A percentile compares a stretch with the other conserved stretches of the same genome.
These are phyloP conservation scores for Asbolus verrucosus DNA, from an alignment of 1,140 invertebrate species.

Conservation along the genomic window DNA sequence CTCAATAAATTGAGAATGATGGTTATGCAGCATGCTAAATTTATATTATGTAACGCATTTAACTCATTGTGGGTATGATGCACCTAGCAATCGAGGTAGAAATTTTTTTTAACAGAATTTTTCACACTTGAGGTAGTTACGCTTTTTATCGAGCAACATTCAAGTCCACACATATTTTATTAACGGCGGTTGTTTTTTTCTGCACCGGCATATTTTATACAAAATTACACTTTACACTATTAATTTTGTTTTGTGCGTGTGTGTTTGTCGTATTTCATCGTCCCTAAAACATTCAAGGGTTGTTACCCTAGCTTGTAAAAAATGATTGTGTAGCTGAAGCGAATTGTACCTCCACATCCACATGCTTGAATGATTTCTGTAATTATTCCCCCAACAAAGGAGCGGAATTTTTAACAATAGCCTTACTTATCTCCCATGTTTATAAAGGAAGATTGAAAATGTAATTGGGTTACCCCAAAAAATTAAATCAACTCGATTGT, in stretches of 20 bases:
- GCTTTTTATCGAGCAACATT: not conserved
- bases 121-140: not conserved
- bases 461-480: constrained; percentile 3
- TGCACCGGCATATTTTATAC: constrained; percentile 27
- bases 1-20: too few species aligned
- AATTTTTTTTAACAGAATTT: too few species aligned
- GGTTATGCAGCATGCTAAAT: too few species aligned
- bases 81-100: too few species aligned
- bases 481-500: constrained; percentile 6
- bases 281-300: too few species aligned
- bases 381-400: constrained; percentile 28
- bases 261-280: constrained; percentile 25
- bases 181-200: constrained; percentile 5
- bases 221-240: constrained; percentile 37
- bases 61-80: too few species aligned
- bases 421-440: constrained; percentile 1
- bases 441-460: constrained; percentile 11
- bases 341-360: constrained; percentile 15
- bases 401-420: constrained; percentile 18
- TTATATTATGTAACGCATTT: too few species aligned
- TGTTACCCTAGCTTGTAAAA: constrained; percentile 18
- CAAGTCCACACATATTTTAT: constrained; percentile 1
- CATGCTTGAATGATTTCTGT: constrained; percentile 20
- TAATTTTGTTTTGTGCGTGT: constrained; percentile 41
- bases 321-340: not conserved